phyloP scores from a whole-genome alignment of 2,113 vertebrate species.

The Microcebus lehilahytsara region DNA sequence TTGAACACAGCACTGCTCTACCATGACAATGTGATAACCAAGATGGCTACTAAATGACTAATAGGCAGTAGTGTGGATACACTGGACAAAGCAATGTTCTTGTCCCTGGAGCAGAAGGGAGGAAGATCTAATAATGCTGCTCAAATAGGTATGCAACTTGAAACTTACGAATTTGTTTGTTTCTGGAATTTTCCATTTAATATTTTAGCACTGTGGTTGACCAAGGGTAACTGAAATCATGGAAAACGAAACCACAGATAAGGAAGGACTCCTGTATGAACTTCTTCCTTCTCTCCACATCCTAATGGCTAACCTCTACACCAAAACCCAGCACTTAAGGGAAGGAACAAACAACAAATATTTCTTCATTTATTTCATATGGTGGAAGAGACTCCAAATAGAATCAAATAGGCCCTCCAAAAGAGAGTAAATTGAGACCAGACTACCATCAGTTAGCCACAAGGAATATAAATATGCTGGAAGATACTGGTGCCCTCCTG shows the following conservation, averaged over 20 bases:
- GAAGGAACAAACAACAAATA: background rate
- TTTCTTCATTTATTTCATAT: slow-evolving; percentile 24
- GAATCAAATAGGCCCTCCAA: background rate
- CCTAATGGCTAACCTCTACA: background rate
- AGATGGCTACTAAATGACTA: background rate
- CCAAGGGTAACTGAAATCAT: background rate
- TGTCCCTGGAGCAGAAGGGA: background rate
- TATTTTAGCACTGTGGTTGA: background rate
- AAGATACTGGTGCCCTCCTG: background rate
- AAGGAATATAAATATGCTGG: background rate
- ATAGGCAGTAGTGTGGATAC: background rate
- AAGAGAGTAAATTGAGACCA: background rate
- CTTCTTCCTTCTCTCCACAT: background rate
- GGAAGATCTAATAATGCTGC: background rate
- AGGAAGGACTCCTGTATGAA: background rate
- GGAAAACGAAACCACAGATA: background rate
- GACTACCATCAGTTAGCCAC: background rate
- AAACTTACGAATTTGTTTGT: background rate
- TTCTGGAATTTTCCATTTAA: background rate
- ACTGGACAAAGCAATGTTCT: background rate
- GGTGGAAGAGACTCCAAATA: background rate
- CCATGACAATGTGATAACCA: no score
- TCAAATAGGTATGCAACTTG: background rate
- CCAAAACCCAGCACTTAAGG: background rate
- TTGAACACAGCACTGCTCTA: background rate